phyloP scores from a whole-genome alignment of 2,113 vertebrate genomes.

The Sinocyclocheilus anshuiensis region DNA sequence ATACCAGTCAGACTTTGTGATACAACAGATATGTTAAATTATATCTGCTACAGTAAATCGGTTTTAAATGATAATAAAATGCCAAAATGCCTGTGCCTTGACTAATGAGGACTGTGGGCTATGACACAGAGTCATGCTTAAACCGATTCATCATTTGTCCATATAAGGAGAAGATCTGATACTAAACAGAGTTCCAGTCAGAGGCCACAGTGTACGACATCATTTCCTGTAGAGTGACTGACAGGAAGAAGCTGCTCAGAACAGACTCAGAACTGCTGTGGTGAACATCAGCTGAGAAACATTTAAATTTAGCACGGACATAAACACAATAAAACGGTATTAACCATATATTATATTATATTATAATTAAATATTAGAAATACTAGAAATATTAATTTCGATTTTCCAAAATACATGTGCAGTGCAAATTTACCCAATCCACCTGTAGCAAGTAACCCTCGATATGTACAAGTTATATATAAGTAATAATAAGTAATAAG shows the following conservation, averaged over 20 bases:
- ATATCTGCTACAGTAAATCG: too few species aligned
- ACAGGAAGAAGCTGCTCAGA: slow-evolving; percentile 15
- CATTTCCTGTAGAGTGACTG: slow-evolving; percentile 2
- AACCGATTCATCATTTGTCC: not conserved
- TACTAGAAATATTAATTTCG: too few species aligned
- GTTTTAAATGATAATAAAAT: not conserved
- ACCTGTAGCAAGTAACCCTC: not conserved
- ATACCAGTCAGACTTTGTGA: not conserved
- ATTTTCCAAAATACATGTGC: not conserved
- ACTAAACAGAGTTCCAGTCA: not conserved
- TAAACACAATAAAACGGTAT: not conserved
- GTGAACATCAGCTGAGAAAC: not conserved
- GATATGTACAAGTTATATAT: not conserved
- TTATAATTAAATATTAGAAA: too few species aligned
- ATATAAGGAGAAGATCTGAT: not conserved
- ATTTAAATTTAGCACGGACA: too few species aligned
- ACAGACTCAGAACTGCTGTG: not conserved
- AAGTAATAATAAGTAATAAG: not conserved
- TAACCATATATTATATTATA: too few species aligned
- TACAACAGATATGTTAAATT: not conserved
- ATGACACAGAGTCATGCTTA: too few species aligned
- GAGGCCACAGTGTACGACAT: not conserved
- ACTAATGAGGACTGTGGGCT: not conserved
- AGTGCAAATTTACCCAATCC: not conserved
- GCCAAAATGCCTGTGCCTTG: too few species aligned